Evolutionary conservation across 1,140 invertebrate species (phyloP).

Genomic region (Drosophila watanabei): DNA sequence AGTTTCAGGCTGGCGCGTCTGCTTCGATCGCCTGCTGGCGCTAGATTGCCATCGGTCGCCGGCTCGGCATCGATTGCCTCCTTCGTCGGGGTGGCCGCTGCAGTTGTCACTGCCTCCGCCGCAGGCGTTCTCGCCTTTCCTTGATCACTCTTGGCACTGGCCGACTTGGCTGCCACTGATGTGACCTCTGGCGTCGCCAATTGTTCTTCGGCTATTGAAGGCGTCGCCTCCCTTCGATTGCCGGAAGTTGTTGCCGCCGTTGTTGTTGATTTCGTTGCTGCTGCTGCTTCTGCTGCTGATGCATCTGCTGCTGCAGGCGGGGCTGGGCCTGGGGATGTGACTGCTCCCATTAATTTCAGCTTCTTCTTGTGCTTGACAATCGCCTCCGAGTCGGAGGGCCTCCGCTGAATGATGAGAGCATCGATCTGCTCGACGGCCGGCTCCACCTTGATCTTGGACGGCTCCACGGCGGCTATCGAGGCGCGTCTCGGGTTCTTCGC

Average conservation of each 20-base stretch:
- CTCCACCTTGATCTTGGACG: conserved; percentile 76
- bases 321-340: not conserved
- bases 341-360: conserved; percentile 66
- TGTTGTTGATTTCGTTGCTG: conserved; percentile 6
- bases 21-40: conserved; percentile 54
- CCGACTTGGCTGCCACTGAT: conserved; percentile 57
- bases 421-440: conserved; percentile 46
- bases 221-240: conserved; percentile 36
- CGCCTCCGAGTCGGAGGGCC: conserved; percentile 80
- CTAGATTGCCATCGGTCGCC: conserved; percentile 56
- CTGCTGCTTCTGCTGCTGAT: not conserved
- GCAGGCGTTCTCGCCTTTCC: conserved; percentile 28
- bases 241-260: conserved; percentile 24
- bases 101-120: conserved; percentile 8
- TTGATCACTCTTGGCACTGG: conserved; percentile 62
- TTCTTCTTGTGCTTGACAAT: conserved; percentile 80
- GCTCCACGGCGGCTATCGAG: conserved; percentile 78
- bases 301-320: not conserved
- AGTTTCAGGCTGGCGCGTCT: conserved; percentile 68
- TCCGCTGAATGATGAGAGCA: conserved; percentile 64
- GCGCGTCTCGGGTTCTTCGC: conserved; percentile 67
- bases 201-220: conserved; percentile 49
- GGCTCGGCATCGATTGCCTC: conserved; percentile 49
- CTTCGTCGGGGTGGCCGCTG: conserved; percentile 40
- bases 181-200: conserved; percentile 68